Evolutionary conservation across 2,797 vertebrate species (phyloP).

Genomic region (Mastacembelus armatus): DNA sequence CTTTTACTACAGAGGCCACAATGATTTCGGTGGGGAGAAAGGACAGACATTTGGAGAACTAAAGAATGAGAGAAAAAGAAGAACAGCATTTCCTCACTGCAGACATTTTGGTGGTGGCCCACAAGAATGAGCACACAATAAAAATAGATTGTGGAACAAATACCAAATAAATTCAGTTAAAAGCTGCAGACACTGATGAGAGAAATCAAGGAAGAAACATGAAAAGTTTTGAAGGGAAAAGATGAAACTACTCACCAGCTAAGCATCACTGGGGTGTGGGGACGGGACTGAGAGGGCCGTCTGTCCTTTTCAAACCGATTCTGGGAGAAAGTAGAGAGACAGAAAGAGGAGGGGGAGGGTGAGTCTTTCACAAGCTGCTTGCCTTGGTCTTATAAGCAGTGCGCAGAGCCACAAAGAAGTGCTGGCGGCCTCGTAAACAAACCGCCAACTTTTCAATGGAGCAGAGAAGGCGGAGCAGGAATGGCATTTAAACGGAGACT

Average conservation of each 20-base stretch:
- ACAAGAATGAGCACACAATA: background rate
- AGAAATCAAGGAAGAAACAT: constrained; percentile 15
- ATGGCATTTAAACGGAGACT: constrained; percentile 61
- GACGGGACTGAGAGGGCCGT: constrained; percentile 60
- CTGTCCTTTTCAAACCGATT: constrained; percentile 81
- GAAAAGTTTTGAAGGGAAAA: constrained; percentile 22
- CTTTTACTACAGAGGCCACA: constrained; percentile 50
- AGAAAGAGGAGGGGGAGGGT: constrained; percentile 55
- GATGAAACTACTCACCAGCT: constrained; percentile 80
- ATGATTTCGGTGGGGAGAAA: constrained; percentile 4
- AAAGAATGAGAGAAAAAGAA: constrained; percentile 18
- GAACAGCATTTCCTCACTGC: background rate
- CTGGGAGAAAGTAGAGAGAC: constrained; percentile 62
- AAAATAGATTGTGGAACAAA: background rate
- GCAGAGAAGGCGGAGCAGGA: constrained; percentile 59
- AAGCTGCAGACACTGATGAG: constrained; percentile 5
- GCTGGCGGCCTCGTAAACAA: constrained; percentile 76
- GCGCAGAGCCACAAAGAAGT: constrained; percentile 65
- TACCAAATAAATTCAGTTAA: constrained; percentile 10
- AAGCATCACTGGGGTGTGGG: constrained; percentile 86
- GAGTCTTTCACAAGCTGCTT: constrained; percentile 61
- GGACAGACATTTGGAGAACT: constrained; percentile 10
- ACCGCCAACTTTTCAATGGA: constrained; percentile 77
- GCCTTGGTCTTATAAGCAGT: constrained; percentile 60
- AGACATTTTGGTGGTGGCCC: constrained; percentile 8